Conservation (phyloP, 2,797 vertebrate genomes). For the Coilia nasus region DNA sequence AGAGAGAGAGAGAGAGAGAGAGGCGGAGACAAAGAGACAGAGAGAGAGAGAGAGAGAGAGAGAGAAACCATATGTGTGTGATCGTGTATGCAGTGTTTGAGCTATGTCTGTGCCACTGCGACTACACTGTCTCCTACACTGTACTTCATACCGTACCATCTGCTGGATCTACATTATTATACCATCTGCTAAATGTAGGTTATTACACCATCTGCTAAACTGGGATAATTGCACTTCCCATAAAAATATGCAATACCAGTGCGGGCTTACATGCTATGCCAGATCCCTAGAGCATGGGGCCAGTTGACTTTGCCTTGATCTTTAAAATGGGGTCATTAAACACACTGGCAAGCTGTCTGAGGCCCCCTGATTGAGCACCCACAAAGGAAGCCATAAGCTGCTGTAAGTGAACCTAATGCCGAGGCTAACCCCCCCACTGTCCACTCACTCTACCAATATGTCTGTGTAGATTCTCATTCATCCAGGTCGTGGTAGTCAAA, state of each 20-base stretch:
- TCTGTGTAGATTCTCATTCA: no score
- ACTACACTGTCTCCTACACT: background rate
- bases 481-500: no score
- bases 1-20: conserved; percentile 18
- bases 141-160: background rate
- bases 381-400: conserved; percentile 15
- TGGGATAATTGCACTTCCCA: background rate
- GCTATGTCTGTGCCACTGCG: background rate
- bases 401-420: background rate
- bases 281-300: background rate
- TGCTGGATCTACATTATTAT: background rate
- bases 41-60: background rate
- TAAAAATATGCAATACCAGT: background rate
- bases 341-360: background rate
- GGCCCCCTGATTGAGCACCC: background rate
- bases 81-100: background rate
- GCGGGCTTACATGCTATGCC: background rate
- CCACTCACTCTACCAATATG: no score
- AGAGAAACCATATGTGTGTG: background rate
- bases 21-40: no score
- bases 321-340: conserved; percentile 12
- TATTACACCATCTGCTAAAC: background rate
- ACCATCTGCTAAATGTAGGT: conserved; percentile 2
- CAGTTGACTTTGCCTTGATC: conserved; percentile 6
- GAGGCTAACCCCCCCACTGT: background rate